These are phyloP conservation scores for Misgurnus anguillicaudatus DNA, from an alignment of 2,113 vertebrate species.

Conservation along the genomic window DNA sequence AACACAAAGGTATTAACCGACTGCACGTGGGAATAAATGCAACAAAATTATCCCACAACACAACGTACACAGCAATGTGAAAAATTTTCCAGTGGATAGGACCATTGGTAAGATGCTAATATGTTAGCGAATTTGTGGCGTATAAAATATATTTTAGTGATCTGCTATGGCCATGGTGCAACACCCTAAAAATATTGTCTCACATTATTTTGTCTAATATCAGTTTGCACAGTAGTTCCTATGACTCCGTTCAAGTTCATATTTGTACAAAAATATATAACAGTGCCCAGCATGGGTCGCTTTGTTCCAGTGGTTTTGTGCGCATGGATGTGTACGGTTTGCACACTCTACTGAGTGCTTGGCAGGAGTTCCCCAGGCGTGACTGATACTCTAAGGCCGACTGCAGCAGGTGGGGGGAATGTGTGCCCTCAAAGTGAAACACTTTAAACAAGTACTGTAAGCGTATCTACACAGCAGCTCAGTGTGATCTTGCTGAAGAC, in stretches of 20 bases:
- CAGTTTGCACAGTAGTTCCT: constrained; percentile 24
- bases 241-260: constrained; percentile 22
- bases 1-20: constrained; percentile 19
- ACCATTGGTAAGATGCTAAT: too few relatives aligned
- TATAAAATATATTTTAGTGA: not conserved
- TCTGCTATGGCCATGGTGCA: not conserved
- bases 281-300: constrained; percentile 22
- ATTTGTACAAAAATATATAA: constrained; percentile 25
- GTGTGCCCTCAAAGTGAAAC: constrained; percentile 63
- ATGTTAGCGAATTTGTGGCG: too few relatives aligned
- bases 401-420: constrained; percentile 46
- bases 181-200: not conserved
- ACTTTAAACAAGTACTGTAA: constrained; percentile 49
- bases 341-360: constrained; percentile 57
- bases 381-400: constrained; percentile 63
- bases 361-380: constrained; percentile 57
- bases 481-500: constrained; percentile 58
- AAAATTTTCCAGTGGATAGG: too few relatives aligned
- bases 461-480: constrained; percentile 58
- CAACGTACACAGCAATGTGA: not conserved
- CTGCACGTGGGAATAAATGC: not conserved
- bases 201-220: not conserved
- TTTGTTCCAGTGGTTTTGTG: constrained; percentile 29
- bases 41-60: constrained; percentile 8
- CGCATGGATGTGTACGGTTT: constrained; percentile 39